Evolutionary conservation across 2,797 vertebrate genomes (phyloP).

Genomic region (Brachymystax lenok): DNA sequence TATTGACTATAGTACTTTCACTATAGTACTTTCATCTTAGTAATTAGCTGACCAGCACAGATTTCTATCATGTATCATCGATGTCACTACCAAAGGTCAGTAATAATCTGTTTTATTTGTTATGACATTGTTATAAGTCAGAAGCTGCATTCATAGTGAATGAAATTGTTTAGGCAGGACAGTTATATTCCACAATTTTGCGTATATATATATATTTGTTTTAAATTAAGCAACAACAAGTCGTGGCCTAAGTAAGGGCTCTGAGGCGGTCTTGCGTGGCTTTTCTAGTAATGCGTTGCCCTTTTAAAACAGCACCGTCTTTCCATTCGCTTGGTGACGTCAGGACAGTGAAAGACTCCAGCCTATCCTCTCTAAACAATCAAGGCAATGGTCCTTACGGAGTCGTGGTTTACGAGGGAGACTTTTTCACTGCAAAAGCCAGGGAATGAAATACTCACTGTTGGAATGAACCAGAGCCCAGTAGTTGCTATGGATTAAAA

Average conservation of each 20-base stretch:
- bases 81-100: background rate
- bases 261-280: background rate
- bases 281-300: constrained; percentile 57
- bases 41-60: background rate
- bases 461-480: constrained; percentile 63
- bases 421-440: constrained; percentile 62
- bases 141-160: background rate
- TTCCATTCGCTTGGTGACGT: constrained; percentile 80
- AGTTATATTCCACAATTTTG: background rate
- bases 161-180: background rate
- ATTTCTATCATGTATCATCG: background rate
- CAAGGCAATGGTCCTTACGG: constrained; percentile 70
- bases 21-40: background rate
- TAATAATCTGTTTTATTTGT: background rate
- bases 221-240: background rate
- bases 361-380: constrained; percentile 61
- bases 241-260: background rate
- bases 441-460: constrained; percentile 41
- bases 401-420: constrained; percentile 65
- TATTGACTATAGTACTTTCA: background rate
- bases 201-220: background rate
- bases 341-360: constrained; percentile 69
- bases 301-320: constrained; percentile 80
- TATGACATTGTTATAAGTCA: background rate
- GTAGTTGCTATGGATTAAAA: constrained; percentile 69